These are phyloP conservation scores for Limanda limanda DNA, from an alignment of 2,113 vertebrate species.

Conservation along the genomic window DNA sequence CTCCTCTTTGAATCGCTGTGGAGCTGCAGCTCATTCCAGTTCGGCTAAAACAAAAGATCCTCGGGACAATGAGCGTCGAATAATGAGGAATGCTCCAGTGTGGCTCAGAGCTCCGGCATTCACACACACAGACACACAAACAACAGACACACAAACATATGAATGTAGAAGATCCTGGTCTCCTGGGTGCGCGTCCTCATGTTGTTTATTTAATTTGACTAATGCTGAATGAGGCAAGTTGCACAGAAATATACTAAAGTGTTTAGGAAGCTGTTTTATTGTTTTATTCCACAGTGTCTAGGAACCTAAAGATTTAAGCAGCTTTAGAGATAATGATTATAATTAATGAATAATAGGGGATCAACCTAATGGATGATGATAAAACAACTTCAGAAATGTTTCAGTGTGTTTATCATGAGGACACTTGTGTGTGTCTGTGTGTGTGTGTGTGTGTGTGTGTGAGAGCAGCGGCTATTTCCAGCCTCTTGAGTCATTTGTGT, in stretches of 20 bases:
- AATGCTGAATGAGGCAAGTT: too few species aligned
- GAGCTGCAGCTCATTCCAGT: slow-evolving; percentile 8
- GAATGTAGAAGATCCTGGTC: too few species aligned
- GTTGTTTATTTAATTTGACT: too few species aligned
- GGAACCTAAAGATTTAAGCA: neutral
- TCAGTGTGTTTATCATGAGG: too few species aligned
- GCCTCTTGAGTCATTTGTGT: neutral
- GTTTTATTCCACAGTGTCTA: too few species aligned
- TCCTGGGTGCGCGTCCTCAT: too few species aligned
- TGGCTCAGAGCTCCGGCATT: slow-evolving; percentile 25
- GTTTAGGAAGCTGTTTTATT: neutral
- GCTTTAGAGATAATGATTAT: neutral
- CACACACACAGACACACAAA: slow-evolving; percentile 20
- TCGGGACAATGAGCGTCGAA: slow-evolving; percentile 41
- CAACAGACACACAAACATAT: neutral
- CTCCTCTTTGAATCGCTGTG: slow-evolving; percentile 37
- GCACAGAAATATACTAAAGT: neutral
- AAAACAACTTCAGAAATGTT: too few species aligned
- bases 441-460: slow-evolving; percentile 3
- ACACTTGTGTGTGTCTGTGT: too few species aligned
- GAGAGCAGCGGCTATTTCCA: neutral
- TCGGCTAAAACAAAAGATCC: slow-evolving; percentile 53
- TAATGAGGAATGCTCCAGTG: slow-evolving; percentile 44
- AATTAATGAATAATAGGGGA: too few species aligned
- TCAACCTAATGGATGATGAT: too few species aligned